These are phyloP conservation scores for Silurus glanis DNA, from an alignment of 2,113 vertebrate genomes.

Conservation along the genomic window DNA sequence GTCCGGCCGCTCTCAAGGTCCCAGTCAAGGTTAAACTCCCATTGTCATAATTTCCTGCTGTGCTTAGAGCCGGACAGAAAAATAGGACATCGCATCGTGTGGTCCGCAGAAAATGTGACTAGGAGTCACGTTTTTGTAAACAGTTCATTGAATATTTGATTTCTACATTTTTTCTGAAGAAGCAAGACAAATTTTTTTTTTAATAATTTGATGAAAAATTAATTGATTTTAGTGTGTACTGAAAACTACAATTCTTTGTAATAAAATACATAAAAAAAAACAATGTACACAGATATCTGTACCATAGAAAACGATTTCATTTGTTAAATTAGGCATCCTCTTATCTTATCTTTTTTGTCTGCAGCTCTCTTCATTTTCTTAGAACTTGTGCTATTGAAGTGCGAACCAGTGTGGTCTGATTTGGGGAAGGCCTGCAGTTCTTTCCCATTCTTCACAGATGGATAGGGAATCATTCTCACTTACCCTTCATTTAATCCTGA, in stretches of 20 bases:
- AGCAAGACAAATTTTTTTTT: neutral
- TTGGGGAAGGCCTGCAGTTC: conserved; percentile 1
- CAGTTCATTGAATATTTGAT: neutral
- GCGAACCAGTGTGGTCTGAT: conserved; percentile 15
- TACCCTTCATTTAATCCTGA: conserved; percentile 70
- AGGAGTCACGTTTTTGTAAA: neutral
- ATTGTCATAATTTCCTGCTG: conserved; percentile 40
- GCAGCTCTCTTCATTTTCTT: neutral
- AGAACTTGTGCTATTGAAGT: conserved; percentile 9
- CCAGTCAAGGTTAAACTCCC: conserved; percentile 41
- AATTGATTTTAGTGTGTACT: neutral
- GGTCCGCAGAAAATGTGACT: conserved; percentile 5
- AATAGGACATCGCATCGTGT: conserved; percentile 14
- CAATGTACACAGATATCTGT: neutral
- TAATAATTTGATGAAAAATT: neutral
- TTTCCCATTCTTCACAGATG: neutral
- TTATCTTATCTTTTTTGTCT: neutral
- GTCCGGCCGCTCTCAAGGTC: conserved; percentile 45
- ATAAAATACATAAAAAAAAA: neutral
- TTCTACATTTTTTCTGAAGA: neutral
- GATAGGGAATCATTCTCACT: conserved; percentile 55
- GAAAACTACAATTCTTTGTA: neutral
- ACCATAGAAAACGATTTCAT: neutral
- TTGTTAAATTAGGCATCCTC: neutral
- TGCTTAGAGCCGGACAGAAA: conserved; percentile 21